A percentile compares a stretch with the other conserved stretches of the same genome.
phyloP scores from a whole-genome alignment of 1,140 invertebrate species.

The Sycophila sp. region DNA sequence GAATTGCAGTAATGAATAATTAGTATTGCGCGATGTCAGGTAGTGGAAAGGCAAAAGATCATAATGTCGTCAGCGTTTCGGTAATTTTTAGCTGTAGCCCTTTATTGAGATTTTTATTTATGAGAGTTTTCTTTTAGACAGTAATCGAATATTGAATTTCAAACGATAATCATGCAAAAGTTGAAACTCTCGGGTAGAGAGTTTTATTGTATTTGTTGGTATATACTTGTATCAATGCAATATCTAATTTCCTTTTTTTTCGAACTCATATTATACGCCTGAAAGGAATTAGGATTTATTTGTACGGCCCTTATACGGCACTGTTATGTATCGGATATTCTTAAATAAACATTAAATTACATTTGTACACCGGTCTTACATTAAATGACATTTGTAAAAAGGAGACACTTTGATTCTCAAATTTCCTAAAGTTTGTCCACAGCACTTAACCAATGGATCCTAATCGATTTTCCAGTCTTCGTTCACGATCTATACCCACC shows the following conservation, averaged over 20 bases:
- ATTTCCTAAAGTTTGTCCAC: no score
- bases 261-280: conserved; percentile 8
- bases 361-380: conserved; percentile 32
- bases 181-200: conserved; percentile 4
- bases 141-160: conserved; percentile 34
- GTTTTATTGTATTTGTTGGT: conserved; percentile 36
- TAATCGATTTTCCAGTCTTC: no score
- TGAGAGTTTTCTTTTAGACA: conserved; percentile 25
- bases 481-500: no score
- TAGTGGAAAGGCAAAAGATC: conserved; percentile 24
- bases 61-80: conserved; percentile 23
- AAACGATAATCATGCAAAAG: conserved; percentile 8
- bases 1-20: conserved; percentile 35
- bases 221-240: conserved; percentile 28
- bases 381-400: no score
- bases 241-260: conserved; percentile 32
- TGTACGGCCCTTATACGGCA: conserved; percentile 30
- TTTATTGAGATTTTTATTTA: conserved; percentile 37
- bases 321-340: conserved; percentile 39
- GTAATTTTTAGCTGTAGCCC: conserved; percentile 32
- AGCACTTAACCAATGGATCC: no score
- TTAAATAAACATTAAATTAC: conserved; percentile 38
- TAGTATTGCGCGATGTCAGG: conserved; percentile 26
- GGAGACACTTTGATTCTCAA: no score
- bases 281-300: conserved; percentile 32